Percentiles rank a stretch among this genome's conserved stretches.
phyloP scores from a whole-genome alignment of 2,797 vertebrate species.

The Poeciliopsis paucimaculata region DNA sequence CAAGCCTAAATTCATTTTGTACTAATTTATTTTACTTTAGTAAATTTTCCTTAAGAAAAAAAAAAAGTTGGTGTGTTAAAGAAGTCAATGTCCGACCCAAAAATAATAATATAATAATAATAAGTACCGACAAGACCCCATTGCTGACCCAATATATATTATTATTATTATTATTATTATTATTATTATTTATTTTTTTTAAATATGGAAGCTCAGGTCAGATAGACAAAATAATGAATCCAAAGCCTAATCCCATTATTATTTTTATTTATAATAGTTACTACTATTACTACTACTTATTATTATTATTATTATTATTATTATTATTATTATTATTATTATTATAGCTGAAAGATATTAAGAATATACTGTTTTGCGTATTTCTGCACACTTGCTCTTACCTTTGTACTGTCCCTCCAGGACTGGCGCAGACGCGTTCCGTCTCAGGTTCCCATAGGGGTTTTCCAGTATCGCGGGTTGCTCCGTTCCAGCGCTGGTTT shows the following conservation, averaged over 20 bases:
- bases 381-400: slow-evolving; percentile 50
- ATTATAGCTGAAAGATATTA: background rate
- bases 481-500: slow-evolving; percentile 18
- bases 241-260: background rate
- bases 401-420: slow-evolving; percentile 81
- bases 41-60: too few relatives aligned
- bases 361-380: background rate
- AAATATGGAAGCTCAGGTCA: too few relatives aligned
- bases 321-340: background rate
- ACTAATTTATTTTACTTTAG: too few relatives aligned
- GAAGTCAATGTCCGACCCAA: too few relatives aligned
- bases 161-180: too few relatives aligned
- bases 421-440: slow-evolving; percentile 65
- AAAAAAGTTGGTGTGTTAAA: too few relatives aligned
- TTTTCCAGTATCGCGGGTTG: slow-evolving; percentile 40
- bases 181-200: too few relatives aligned
- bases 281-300: background rate
- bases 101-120: too few relatives aligned
- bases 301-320: background rate
- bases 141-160: too few relatives aligned
- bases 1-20: too few relatives aligned
- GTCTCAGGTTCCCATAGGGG: slow-evolving; percentile 57
- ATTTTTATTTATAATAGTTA: background rate
- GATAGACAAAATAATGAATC: background rate
- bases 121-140: too few relatives aligned